Evolutionary conservation across 2,113 vertebrate genomes (phyloP).

Genomic region (Oryzias celebensis): DNA sequence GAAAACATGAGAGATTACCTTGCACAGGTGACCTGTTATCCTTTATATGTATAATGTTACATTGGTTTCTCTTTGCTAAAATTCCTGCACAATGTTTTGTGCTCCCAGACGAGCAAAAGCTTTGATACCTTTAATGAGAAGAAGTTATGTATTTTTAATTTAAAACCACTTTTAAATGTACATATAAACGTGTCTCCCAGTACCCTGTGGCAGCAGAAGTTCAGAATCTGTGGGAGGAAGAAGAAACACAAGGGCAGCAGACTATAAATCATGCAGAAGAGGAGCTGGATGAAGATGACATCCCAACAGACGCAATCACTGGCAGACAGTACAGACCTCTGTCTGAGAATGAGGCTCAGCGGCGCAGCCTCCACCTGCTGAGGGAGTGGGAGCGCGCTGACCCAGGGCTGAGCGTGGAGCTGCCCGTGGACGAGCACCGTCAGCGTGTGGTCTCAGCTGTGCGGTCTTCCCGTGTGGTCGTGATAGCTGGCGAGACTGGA

Average conservation of each 20-base stretch:
- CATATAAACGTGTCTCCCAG: conserved; percentile 60
- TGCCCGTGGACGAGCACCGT: conserved; percentile 87
- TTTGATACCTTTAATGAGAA: too few species aligned
- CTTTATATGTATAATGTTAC: not conserved
- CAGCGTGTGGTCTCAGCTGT: conserved; percentile 83
- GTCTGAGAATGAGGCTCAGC: conserved; percentile 67
- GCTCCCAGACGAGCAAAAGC: too few species aligned
- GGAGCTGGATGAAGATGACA: conserved; percentile 54
- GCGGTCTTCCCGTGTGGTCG: conserved; percentile 84
- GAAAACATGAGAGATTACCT: conserved; percentile 84
- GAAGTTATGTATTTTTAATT: too few species aligned
- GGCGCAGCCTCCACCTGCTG: conserved; percentile 78
- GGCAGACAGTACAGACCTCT: conserved; percentile 81
- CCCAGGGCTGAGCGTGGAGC: conserved; percentile 68
- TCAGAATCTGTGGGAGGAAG: conserved; percentile 68
- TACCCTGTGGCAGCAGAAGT: conserved; percentile 79
- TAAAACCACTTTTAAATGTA: not conserved
- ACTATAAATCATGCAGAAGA: conserved; percentile 28
- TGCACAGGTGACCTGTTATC: conserved; percentile 75
- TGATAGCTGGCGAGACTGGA: conserved; percentile 92
- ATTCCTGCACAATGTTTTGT: too few species aligned
- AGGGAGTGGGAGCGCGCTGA: conserved; percentile 81
- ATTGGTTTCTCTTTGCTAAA: not conserved
- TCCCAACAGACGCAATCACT: conserved; percentile 85
- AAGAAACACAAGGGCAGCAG: conserved; percentile 51